Percentiles rank a stretch among this genome's conserved stretches.
Conservation (phyloP, 53 echinoderm and acorn worm genomes). For the Apostichopus leukothele region DNA sequence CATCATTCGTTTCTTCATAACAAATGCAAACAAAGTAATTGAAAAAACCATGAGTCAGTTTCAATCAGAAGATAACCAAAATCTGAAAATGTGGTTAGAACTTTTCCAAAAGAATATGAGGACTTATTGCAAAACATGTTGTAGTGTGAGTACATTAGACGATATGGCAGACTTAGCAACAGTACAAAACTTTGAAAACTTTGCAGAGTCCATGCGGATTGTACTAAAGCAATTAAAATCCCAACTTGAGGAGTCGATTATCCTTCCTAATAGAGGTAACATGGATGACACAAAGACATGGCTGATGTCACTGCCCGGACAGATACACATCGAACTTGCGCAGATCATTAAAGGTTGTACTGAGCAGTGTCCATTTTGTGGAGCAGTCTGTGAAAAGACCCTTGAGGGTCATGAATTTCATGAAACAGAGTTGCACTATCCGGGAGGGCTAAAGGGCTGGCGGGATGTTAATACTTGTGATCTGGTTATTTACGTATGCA, state of each 20-base stretch:
- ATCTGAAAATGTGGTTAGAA: too few species aligned
- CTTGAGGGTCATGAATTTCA: conserved; percentile 24
- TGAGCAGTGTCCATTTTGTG: conserved; percentile 30
- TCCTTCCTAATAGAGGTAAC: conserved; percentile 1
- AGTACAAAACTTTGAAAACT: background rate
- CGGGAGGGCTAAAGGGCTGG: conserved; percentile 24
- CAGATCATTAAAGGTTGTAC: conserved; percentile 14
- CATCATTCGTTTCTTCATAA: background rate
- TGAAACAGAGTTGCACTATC: conserved; percentile 13
- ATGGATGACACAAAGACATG: conserved; percentile 23
- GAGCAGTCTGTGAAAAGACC: background rate
- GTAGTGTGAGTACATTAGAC: background rate
- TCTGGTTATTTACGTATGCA: background rate
- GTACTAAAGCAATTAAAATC: background rate
- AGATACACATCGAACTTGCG: conserved; percentile 17
- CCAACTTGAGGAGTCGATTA: background rate
- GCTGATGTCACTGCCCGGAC: background rate
- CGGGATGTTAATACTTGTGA: background rate
- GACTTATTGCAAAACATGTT: conserved; percentile 3
- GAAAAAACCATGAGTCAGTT: too few species aligned
- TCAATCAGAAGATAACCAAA: too few species aligned
- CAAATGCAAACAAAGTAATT: too few species aligned
- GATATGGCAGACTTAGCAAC: background rate
- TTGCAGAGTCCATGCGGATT: background rate
- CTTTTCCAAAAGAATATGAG: too few species aligned